Conservation (phyloP, 1,140 invertebrate species). For the Aethina tumida region DNA sequence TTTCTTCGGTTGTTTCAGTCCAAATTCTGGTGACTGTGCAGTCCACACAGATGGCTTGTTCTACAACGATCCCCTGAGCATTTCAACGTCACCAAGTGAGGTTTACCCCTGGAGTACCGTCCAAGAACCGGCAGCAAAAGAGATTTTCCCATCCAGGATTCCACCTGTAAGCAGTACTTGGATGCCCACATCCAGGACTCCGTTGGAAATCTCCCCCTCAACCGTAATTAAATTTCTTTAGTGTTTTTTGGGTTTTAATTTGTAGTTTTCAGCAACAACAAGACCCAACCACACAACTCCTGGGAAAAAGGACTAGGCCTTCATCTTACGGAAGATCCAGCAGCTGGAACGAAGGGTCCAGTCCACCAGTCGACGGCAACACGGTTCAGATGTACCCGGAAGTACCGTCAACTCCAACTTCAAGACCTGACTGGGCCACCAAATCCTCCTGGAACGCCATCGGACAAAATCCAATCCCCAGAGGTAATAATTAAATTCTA, state of each 20-base stretch:
- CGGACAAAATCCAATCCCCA: neutral
- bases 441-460: conserved; percentile 24
- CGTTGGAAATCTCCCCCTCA: conserved; percentile 5
- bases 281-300: conserved; percentile 16
- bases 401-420: conserved; percentile 14
- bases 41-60: conserved; percentile 19
- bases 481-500: neutral
- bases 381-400: conserved; percentile 21
- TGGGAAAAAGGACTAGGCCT: conserved; percentile 33
- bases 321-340: conserved; percentile 40
- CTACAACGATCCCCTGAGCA: conserved; percentile 15
- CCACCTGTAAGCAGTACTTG: conserved; percentile 21
- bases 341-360: conserved; percentile 23
- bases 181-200: conserved; percentile 22
- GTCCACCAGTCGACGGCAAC: conserved; percentile 9
- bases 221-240: neutral
- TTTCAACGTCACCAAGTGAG: conserved; percentile 30
- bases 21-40: conserved; percentile 40
- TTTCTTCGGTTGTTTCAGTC: conserved; percentile 31
- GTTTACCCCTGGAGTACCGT: conserved; percentile 31
- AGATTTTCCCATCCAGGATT: conserved; percentile 21
- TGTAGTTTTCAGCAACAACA: conserved; percentile 4
- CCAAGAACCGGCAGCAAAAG: conserved; percentile 18
- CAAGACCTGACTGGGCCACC: conserved; percentile 36
- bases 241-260: conserved; percentile 2